Evolutionary conservation across 2,113 vertebrate species (phyloP).

Genomic region (Phasianus colchicus): DNA sequence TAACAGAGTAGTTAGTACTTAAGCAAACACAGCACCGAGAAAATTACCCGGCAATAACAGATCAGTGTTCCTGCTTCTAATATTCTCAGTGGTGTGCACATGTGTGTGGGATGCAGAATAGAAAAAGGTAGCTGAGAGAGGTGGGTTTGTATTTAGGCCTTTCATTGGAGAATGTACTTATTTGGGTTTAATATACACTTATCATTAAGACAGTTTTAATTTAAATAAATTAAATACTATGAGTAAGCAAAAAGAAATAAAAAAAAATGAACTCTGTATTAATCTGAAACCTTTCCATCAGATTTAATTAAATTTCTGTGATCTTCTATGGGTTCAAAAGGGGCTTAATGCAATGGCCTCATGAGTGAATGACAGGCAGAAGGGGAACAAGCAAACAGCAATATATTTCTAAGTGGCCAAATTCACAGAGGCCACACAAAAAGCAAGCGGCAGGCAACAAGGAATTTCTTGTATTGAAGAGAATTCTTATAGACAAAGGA

Average conservation of each 20-base stretch:
- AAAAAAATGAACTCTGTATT: slow-evolving; percentile 3
- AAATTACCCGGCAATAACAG: slow-evolving; percentile 77
- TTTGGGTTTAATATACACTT: slow-evolving; percentile 28
- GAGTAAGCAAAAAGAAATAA: not conserved
- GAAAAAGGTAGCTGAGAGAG: slow-evolving; percentile 47
- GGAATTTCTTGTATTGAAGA: slow-evolving; percentile 56
- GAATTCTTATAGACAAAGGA: slow-evolving; percentile 57
- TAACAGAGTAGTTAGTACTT: slow-evolving; percentile 71
- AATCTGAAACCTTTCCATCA: slow-evolving; percentile 55
- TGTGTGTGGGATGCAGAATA: slow-evolving; percentile 51
- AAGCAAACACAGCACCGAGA: slow-evolving; percentile 75
- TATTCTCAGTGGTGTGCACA: slow-evolving; percentile 56
- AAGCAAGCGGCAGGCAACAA: slow-evolving; percentile 77
- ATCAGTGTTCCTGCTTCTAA: slow-evolving; percentile 91
- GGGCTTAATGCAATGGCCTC: slow-evolving; percentile 78
- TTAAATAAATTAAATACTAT: slow-evolving; percentile 18
- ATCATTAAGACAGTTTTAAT: slow-evolving; percentile 38
- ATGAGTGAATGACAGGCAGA: slow-evolving; percentile 71
- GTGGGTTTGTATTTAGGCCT: slow-evolving; percentile 50
- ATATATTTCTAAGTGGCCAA: slow-evolving; percentile 71
- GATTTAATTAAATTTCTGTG: slow-evolving; percentile 41
- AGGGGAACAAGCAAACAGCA: slow-evolving; percentile 72
- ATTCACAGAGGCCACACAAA: slow-evolving; percentile 70
- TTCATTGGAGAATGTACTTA: slow-evolving; percentile 40
- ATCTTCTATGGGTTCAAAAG: slow-evolving; percentile 39